Percentiles rank a stretch among this genome's conserved stretches.
Conservation (phyloP, 1,140 invertebrate species). For the Adelges cooleyi region DNA sequence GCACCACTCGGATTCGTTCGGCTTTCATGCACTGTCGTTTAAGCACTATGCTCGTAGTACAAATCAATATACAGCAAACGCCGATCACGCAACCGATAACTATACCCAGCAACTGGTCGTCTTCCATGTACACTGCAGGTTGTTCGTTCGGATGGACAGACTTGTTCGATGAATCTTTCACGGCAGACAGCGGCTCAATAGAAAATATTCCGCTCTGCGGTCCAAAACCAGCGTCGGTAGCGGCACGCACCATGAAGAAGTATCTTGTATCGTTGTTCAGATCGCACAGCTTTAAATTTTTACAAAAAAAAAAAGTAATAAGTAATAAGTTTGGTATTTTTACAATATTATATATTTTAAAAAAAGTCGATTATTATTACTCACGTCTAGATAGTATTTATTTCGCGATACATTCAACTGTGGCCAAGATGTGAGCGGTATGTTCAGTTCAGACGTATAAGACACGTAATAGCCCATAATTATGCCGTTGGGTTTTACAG, state of each 20-base stretch:
- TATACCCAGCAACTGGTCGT: constrained; percentile 36
- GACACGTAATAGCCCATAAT: constrained; percentile 41
- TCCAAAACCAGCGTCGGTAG: constrained; percentile 44
- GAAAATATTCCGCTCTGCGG: constrained; percentile 35
- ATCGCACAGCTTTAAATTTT: constrained; percentile 36
- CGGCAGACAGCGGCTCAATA: neutral
- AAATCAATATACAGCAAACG: constrained; percentile 37
- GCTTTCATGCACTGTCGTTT: constrained; percentile 37
- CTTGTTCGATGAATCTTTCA: neutral
- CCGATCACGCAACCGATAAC: constrained; percentile 38
- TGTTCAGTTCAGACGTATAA: constrained; percentile 38
- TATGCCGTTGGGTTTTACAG: constrained; percentile 40
- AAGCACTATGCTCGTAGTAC: constrained; percentile 37
- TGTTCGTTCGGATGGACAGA: constrained; percentile 14
- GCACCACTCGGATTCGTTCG: neutral
- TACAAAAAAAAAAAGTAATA: neutral
- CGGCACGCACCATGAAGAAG: constrained; percentile 44
- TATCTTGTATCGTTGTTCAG: constrained; percentile 42
- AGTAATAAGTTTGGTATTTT: neutral
- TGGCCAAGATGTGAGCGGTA: constrained; percentile 38
- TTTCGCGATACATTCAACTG: constrained; percentile 40
- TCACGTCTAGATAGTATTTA: constrained; percentile 36
- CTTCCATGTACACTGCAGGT: neutral
- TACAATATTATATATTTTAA: neutral
- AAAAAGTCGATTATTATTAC: neutral